Conservation (phyloP, 2,888 invertebrate species). For the Urechis unicinctus region DNA sequence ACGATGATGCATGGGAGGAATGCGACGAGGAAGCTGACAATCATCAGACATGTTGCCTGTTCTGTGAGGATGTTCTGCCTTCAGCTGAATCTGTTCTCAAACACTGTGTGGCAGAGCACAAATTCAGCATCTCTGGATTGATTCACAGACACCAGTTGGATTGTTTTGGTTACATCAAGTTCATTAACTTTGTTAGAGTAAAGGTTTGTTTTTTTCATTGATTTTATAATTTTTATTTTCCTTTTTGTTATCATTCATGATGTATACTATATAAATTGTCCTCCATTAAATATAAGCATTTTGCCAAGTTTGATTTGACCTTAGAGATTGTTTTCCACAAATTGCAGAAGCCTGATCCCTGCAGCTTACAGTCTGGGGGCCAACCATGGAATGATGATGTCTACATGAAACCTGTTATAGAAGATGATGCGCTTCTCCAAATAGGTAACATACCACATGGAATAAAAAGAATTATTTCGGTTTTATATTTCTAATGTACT, state of each 20-base stretch:
- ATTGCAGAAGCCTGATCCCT: not conserved
- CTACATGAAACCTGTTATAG: conserved; percentile 18
- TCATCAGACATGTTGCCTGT: conserved; percentile 9
- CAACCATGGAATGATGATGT: conserved; percentile 16
- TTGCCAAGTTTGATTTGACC: not conserved
- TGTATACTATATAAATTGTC: not conserved
- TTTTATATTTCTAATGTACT: no score
- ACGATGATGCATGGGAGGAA: conserved; percentile 5
- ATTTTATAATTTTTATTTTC: conserved; percentile 1
- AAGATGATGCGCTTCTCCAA: conserved; percentile 21
- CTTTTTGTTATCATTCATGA: not conserved
- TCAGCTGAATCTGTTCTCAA: conserved; percentile 5
- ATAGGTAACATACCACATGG: no score
- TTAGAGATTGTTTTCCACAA: not conserved
- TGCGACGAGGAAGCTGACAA: conserved; percentile 4
- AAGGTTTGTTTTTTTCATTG: conserved; percentile 24
- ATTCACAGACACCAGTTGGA: conserved; percentile 27
- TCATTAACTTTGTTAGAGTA: conserved; percentile 41
- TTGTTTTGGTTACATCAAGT: conserved; percentile 42
- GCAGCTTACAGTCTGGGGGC: not conserved
- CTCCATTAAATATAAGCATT: not conserved
- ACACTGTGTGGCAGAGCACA: conserved; percentile 16
- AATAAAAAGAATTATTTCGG: no score
- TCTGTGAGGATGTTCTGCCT: conserved; percentile 9
- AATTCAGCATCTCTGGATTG: conserved; percentile 23